Evolutionary conservation across 2,888 invertebrate species (phyloP), one percentile per base, ranked within the genome.

Genomic region (Campopleginae sp.): DNA sequence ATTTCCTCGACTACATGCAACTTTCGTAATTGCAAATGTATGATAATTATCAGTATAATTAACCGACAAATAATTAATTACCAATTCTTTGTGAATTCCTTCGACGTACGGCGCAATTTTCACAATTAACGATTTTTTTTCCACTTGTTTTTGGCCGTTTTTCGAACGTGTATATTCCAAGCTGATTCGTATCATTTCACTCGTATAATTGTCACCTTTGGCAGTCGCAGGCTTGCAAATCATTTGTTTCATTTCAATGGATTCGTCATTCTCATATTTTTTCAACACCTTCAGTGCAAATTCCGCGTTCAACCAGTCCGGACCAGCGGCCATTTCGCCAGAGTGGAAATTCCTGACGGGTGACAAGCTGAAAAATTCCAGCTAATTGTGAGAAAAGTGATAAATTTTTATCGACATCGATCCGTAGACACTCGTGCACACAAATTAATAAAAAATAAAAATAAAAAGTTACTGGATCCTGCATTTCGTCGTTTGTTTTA

Each of bases 31-130:
- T 4, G 5, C 12, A 54, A 54, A 5, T 23, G n/a, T 27, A 27
- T 2, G 12, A 19, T 31, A 46, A 14, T 3, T 0, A 63, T 42
- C 1, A 12, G n/a, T 33, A 1, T 5, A 51, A 27, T 27, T 12
- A 12, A 31, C 23, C 3, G 19, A 33, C 27, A 19, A 33, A 54
- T 51, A 0, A 42, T 33, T 77, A 85, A 87, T 87, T 85, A 93
- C 93, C 87, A 93, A 8, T 0, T 89, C 89, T 10, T 94, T 93
- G 2, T 94, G 93, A 46, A 94, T 61, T 23, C 94, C 89, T 91
- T 94, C 51, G 10, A 91, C 90, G 58, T 94, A 93, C 27, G 95
- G 95, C 10, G 92, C 90, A 4, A 94, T 88, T 82, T 93, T 93
- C 6, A 92, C 79, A 23, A 93, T 89, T 4, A 93, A 61, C 0